Base-by-base conservation (phyloP, 1,140 invertebrate genomes). In the Macrocentrus cingulum region DNA sequence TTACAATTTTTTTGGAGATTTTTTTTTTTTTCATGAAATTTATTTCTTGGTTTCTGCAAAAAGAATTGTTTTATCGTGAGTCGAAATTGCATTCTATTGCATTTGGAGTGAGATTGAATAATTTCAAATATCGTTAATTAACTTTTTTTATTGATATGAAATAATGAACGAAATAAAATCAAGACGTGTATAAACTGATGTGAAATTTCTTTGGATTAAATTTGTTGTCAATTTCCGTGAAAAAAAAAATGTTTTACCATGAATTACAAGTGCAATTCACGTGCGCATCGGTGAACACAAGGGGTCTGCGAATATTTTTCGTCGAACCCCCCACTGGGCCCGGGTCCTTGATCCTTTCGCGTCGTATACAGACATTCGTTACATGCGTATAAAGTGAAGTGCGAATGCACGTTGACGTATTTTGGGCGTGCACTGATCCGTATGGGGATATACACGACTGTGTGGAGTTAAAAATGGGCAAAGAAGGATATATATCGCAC, bases 401-500 rank as follows among this genome's bases (percentile, higher is more conserved):
- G 19, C 9, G 25, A 22, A 22, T 39, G 36, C 36, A 39, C 13
- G 36, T 39, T n/a, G 7, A 39, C 11, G 20, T 72, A 57, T 72
- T 72, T 67, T 72, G 70, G 70, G 70, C 68, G 70, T 70, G 64
- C 62, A 62, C 56, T 69, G 65, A 72, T 70, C 57, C 58, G 60
- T 67, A 62, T 70, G 66, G 70, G 70, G 68, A 54, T 66, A 51
- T 68, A 34, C 56, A 63, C 62, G 64, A 65, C 53, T 57, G 58
- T 63, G 53, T 25, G 44, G 49, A 44, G 45, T 44, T 54, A 15
- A 25, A 44, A 46, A 65, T 60, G 63, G 61, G 49, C 16, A 48
- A 46, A n/a, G n/a, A 50, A 32, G n/a, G 22, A 44, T 3, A 44
- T 19, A 46, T 25, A 60, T 61, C 49, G 42, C 46, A 59, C 59